A percentile compares a stretch with the other conserved stretches of the same genome.
Conservation (phyloP, 37 sponge, comb jelly and placozoan species). For the Theonella swinhoei region DNA sequence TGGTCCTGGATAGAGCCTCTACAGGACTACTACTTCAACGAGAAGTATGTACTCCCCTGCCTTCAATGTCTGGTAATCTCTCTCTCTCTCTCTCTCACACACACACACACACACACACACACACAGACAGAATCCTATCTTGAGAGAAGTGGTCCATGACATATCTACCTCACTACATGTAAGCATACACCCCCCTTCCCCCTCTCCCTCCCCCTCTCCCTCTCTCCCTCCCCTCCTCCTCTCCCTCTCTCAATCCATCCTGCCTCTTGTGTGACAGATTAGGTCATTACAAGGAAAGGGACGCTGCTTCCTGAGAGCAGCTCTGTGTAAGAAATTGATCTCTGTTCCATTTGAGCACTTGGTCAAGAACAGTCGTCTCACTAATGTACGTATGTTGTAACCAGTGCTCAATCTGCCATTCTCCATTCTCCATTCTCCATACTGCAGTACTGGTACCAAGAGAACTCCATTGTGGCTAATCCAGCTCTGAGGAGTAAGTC, state of each 20-base stretch:
- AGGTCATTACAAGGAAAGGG: conserved; percentile 53
- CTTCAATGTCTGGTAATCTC: neutral
- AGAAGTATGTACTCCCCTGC: conserved; percentile 24
- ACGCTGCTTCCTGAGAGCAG: conserved; percentile 69
- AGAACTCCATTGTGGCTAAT: conserved; percentile 47
- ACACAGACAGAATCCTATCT: conserved; percentile 68
- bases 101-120: neutral
- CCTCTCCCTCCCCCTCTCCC: neutral
- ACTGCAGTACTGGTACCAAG: conserved; percentile 69
- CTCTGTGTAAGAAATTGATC: conserved; percentile 67
- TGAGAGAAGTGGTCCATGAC: conserved; percentile 37
- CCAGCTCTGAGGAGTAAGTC: conserved; percentile 44
- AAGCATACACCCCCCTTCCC: neutral
- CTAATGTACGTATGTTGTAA: conserved; percentile 29
- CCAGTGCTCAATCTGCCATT: neutral
- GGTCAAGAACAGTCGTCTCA: conserved; percentile 56
- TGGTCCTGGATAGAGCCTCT: conserved; percentile 83
- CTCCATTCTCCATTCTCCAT: neutral
- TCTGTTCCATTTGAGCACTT: conserved; percentile 81
- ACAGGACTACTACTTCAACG: conserved; percentile 66
- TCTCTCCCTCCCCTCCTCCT: neutral
- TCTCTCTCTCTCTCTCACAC: neutral
- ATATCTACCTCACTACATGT: conserved; percentile 46
- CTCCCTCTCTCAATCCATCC: neutral
- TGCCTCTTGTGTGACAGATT: conserved; percentile 26